Conservation (phyloP, 2,888 invertebrate species). For the Papilio protenor region DNA sequence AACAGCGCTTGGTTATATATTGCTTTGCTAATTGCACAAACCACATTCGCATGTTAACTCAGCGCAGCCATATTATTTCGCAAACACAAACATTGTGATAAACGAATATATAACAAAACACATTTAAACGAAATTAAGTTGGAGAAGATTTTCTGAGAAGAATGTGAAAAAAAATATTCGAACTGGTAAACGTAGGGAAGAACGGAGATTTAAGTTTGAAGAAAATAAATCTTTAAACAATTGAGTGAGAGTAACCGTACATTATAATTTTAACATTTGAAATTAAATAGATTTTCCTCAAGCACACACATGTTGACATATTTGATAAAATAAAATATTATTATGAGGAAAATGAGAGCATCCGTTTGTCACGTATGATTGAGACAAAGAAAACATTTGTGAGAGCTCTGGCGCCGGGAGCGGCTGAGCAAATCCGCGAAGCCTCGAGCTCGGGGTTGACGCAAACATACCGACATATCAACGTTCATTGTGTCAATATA, state of each 20-base stretch:
- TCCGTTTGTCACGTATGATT: constrained; percentile 37
- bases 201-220: too few species aligned
- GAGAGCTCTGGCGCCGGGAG: constrained; percentile 46
- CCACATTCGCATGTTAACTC: constrained; percentile 35
- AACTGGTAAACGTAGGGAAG: too few species aligned
- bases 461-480: constrained; percentile 39
- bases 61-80: constrained; percentile 27
- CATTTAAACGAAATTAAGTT: not conserved
- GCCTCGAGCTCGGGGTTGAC: constrained; percentile 44
- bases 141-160: not conserved
- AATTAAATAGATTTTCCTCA: not conserved
- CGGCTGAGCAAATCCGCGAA: constrained; percentile 53
- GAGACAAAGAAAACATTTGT: constrained; percentile 51
- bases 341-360: constrained; percentile 7
- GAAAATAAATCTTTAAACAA: too few species aligned
- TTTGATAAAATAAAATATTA: constrained; percentile 7
- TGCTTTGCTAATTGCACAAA: constrained; percentile 40
- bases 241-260: too few species aligned
- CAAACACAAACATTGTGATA: not conserved
- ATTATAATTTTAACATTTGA: too few species aligned
- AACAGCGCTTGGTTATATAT: constrained; percentile 35
- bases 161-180: too few species aligned
- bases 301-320: not conserved
- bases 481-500: constrained; percentile 36
- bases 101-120: not conserved